Evolutionary conservation across 2,113 vertebrate genomes (phyloP).

Genomic region (Malurus alboscapulatus): DNA sequence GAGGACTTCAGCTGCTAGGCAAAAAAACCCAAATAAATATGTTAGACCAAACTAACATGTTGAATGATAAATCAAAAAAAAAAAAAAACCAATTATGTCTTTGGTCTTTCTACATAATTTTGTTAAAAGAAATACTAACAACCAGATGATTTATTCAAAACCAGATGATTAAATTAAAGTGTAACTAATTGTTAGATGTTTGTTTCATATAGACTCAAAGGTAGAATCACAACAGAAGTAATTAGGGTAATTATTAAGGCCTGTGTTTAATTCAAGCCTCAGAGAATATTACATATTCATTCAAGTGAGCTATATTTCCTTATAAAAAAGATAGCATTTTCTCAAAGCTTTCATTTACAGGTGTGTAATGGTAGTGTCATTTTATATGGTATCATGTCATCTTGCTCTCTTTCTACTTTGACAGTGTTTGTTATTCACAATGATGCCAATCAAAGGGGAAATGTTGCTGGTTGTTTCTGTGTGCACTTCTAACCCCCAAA

Average conservation of each 20-base stretch:
- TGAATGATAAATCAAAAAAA: constrained; percentile 21
- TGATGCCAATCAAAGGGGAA: constrained; percentile 51
- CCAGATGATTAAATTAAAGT: constrained; percentile 46
- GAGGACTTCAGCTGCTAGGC: constrained; percentile 8
- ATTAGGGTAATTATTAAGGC: constrained; percentile 71
- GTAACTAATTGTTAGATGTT: constrained; percentile 63
- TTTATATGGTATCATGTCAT: neutral
- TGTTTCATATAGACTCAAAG: constrained; percentile 70
- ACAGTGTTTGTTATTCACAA: constrained; percentile 52
- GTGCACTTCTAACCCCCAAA: constrained; percentile 19
- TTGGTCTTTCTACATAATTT: constrained; percentile 45
- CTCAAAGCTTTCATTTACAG: constrained; percentile 18
- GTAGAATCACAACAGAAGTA: constrained; percentile 70
- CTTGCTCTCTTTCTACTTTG: neutral
- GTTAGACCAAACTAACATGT: constrained; percentile 15
- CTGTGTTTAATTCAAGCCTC: constrained; percentile 64
- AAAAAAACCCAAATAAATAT: constrained; percentile 41
- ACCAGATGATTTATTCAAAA: constrained; percentile 39
- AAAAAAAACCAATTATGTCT: constrained; percentile 36
- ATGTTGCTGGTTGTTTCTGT: constrained; percentile 39
- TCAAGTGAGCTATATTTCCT: constrained; percentile 38
- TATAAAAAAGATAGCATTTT: constrained; percentile 11
- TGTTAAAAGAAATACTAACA: constrained; percentile 38
- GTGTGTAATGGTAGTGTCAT: neutral
- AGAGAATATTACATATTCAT: constrained; percentile 53